Evolutionary conservation across 2,888 invertebrate species (phyloP).

Genomic region (Drosophila pseudotakahashii): DNA sequence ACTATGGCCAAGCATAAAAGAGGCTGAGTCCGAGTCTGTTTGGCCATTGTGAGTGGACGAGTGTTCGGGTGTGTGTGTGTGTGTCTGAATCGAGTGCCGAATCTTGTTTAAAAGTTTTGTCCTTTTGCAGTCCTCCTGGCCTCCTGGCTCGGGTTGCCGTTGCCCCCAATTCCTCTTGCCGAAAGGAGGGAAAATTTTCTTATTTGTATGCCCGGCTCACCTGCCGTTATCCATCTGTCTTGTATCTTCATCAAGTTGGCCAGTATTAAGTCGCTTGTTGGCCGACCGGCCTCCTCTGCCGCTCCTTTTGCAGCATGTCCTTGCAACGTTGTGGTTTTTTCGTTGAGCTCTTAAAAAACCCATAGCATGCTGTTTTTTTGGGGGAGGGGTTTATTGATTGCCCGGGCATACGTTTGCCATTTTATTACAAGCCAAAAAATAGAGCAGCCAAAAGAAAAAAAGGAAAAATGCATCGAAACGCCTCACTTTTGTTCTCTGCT

Average conservation of each 20-base stretch:
- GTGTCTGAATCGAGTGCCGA: conserved; percentile 18
- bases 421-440: conserved; percentile 69
- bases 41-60: conserved; percentile 43
- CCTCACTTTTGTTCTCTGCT: conserved; percentile 41
- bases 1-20: conserved; percentile 59
- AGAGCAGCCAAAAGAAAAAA: conserved; percentile 39
- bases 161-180: conserved; percentile 6
- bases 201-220: conserved; percentile 76
- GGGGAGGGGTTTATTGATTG: conserved; percentile 68
- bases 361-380: conserved; percentile 49
- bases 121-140: conserved; percentile 23
- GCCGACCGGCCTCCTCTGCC: conserved; percentile 16
- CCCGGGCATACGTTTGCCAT: conserved; percentile 74
- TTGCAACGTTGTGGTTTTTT: conserved; percentile 44
- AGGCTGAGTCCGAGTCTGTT: conserved; percentile 39
- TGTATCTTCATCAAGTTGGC: conserved; percentile 77
- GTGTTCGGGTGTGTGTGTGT: too few relatives aligned
- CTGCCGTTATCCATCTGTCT: conserved; percentile 78
- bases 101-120: conserved; percentile 65
- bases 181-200: conserved; percentile 61
- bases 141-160: too few relatives aligned
- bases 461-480: conserved; percentile 17
- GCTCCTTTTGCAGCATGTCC: conserved; percentile 43
- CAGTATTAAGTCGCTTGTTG: conserved; percentile 76
- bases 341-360: conserved; percentile 37